These are phyloP conservation scores for Cecropterus lyciades DNA, from an alignment of 1,140 invertebrate species.

Conservation along the genomic window DNA sequence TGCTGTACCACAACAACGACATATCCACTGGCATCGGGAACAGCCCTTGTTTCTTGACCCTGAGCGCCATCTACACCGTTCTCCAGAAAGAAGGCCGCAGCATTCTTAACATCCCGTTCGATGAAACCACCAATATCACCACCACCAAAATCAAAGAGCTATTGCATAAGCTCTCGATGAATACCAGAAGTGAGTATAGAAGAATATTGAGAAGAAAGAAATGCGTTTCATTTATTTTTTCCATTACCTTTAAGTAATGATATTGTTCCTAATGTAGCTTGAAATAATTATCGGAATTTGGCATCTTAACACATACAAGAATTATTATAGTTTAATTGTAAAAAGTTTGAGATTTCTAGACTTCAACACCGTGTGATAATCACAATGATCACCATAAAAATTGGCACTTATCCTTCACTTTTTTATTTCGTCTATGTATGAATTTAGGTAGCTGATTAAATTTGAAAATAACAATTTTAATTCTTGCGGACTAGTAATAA, in stretches of 20 bases:
- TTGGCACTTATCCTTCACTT: no score
- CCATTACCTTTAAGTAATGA: neutral
- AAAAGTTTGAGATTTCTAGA: no score
- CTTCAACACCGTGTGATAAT: no score
- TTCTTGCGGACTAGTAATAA: no score
- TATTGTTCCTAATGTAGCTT: no score
- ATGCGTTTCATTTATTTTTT: constrained; percentile 42
- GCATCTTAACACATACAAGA: no score
- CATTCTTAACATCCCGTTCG: constrained; percentile 71
- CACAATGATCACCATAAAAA: no score
- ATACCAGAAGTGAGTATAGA: constrained; percentile 91
- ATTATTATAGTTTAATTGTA: no score
- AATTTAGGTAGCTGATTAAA: no score
- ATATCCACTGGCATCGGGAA: constrained; percentile 84
- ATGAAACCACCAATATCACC: constrained; percentile 70
- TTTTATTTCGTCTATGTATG: no score
- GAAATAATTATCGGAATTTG: no score
- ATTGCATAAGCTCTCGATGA: constrained; percentile 87
- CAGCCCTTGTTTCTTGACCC: constrained; percentile 90
- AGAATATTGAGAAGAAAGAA: constrained; percentile 20
- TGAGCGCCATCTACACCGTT: constrained; percentile 88
- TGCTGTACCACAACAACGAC: constrained; percentile 89
- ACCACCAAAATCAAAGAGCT: constrained; percentile 85
- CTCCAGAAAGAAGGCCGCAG: constrained; percentile 85
- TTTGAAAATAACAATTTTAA: no score